Conservation (phyloP, 2,113 vertebrate genomes). For the Herpailurus yagouaroundi region DNA sequence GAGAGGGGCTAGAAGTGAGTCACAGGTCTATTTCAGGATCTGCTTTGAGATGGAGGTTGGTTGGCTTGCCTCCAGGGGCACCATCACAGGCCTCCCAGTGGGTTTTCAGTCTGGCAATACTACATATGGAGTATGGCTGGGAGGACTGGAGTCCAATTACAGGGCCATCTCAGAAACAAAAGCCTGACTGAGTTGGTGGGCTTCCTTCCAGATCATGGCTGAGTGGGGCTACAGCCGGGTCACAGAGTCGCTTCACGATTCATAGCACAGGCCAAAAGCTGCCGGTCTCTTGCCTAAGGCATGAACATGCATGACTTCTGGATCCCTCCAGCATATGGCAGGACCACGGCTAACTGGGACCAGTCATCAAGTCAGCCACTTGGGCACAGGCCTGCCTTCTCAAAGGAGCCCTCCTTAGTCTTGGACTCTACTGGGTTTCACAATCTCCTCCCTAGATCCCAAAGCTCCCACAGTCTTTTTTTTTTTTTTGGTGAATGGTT, state of each 20-base stretch:
- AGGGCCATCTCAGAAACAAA: not conserved
- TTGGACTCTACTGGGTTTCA: not conserved
- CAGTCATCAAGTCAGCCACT: not conserved
- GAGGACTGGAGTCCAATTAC: not conserved
- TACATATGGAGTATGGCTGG: not conserved
- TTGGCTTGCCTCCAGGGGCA: not conserved
- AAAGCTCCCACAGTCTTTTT: not conserved
- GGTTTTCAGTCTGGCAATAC: not conserved
- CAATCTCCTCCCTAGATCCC: not conserved
- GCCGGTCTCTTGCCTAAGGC: not conserved
- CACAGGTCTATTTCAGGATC: not conserved
- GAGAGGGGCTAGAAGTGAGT: not conserved
- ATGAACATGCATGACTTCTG: not conserved
- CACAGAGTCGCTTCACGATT: not conserved
- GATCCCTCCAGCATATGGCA: not conserved
- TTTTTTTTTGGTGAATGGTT: not conserved
- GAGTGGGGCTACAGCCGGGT: not conserved
- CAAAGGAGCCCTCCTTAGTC: not conserved
- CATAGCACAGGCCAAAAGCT: not conserved
- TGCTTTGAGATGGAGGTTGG: not conserved
- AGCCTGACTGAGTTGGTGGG: not conserved
- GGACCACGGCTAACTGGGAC: not conserved
- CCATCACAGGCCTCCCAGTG: not conserved
- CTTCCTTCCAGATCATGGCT: not conserved
- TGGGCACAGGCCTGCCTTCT: not conserved